Base-by-base conservation (phyloP, 2,113 vertebrate species). In the Passer domesticus region DNA sequence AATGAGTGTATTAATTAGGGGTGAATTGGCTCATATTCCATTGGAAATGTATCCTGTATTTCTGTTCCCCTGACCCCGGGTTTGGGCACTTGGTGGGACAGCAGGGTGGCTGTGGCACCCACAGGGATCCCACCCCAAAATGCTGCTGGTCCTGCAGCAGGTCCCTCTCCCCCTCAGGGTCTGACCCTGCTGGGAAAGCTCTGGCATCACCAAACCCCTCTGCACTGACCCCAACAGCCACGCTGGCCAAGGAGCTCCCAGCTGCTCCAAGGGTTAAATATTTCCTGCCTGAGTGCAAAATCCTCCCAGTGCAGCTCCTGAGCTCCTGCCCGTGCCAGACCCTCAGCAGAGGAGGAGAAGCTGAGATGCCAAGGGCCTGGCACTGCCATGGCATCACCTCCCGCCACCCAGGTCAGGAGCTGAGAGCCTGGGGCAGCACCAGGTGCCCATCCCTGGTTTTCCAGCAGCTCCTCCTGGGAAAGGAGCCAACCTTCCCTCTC, bases 211-310 rank as follows among this genome's bases (percentile, higher is more conserved):
- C 18, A 1, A 37, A 20, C 10, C 35, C 69, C 18, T 4, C 21
- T 9, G 50, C 58, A 3, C 15, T 2, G 27, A 20, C 11, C 6
- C 0, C 0, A 66, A 2, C 1, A 3, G 72, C 47, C 55, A 9
- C 3, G 1, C 86, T 39, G 78, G 72, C 23, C 22, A 73, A 44
- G 87, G 41, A 77, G 11, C 27, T 78, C 72, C 90, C 76, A 39
- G 64, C 49, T 31, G 94, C 74, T 47, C 53, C 4, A 11, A 53
- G 64, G 0, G 23, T 73, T 59, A 56, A 94, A 27, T 69, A 76
- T 91, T 91, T 88, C 43, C 91, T 95, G 75, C 86, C 87, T 10
- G 83, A 89, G 85, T 73, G 81, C 78, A 95, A 88, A 90, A 84
- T 33, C 87, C 83, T 95, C 63, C 23, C 20, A 13, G 60, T 21